These are phyloP conservation scores for Euclidia mi DNA, from an alignment of 2,888 invertebrate species.

Conservation along the genomic window DNA sequence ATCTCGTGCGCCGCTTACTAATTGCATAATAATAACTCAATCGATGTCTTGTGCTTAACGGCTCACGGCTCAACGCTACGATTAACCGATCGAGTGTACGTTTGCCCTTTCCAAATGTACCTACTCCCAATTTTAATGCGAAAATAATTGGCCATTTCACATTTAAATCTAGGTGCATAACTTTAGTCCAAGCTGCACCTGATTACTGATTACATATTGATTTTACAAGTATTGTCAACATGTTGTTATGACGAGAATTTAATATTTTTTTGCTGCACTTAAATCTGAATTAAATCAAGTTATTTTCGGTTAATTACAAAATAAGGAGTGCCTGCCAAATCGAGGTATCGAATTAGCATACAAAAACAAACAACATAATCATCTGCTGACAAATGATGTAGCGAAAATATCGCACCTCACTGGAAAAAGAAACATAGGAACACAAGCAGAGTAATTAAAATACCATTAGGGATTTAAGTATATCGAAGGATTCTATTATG, in stretches of 20 bases:
- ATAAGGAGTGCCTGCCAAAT: not conserved
- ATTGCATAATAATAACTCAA: slow-evolving; percentile 88
- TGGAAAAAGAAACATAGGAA: slow-evolving; percentile 45
- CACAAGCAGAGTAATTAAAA: slow-evolving; percentile 63
- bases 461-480: slow-evolving; percentile 66
- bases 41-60: slow-evolving; percentile 74
- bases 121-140: slow-evolving; percentile 41
- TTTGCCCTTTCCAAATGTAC: slow-evolving; percentile 48
- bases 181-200: slow-evolving; percentile 4
- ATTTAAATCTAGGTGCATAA: slow-evolving; percentile 16
- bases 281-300: not conserved
- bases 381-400: slow-evolving; percentile 15
- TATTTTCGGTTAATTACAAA: slow-evolving; percentile 1
- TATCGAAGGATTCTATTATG: slow-evolving; percentile 64
- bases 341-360: slow-evolving; percentile 9
- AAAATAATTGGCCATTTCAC: slow-evolving; percentile 45
- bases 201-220: slow-evolving; percentile 15
- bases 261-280: not conserved
- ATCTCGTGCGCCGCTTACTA: slow-evolving; percentile 76
- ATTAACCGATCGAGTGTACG: slow-evolving; percentile 62
- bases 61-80: slow-evolving; percentile 64
- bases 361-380: slow-evolving; percentile 23
- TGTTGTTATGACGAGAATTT: too few relatives aligned
- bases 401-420: slow-evolving; percentile 12
- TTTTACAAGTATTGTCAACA: slow-evolving; percentile 6